phyloP scores from a whole-genome alignment of 2,888 invertebrate species.

The Ectobius pallidus region DNA sequence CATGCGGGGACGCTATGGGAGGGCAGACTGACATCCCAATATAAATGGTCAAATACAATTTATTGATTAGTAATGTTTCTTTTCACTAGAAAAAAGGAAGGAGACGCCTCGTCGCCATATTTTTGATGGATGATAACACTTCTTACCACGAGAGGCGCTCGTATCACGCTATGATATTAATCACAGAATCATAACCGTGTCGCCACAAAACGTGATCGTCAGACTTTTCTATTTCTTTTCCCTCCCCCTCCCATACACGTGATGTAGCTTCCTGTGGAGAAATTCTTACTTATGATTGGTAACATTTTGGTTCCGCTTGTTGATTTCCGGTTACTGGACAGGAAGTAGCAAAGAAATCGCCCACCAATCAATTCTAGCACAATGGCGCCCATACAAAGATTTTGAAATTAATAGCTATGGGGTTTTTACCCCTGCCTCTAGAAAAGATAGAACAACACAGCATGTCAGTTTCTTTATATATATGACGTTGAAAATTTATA shows the following conservation, averaged over 20 bases:
- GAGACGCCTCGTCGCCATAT: constrained; percentile 23
- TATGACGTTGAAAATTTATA: too few relatives aligned
- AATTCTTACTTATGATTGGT: constrained; percentile 9
- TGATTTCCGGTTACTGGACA: constrained; percentile 30
- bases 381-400: too few relatives aligned
- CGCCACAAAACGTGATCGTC: not conserved
- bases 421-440: too few relatives aligned
- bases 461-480: too few relatives aligned
- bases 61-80: constrained; percentile 35
- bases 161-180: constrained; percentile 18
- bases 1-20: constrained; percentile 17
- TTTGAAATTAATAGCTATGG: too few relatives aligned
- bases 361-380: not conserved
- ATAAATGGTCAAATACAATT: constrained; percentile 30
- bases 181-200: not conserved
- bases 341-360: not conserved
- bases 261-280: not conserved
- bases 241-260: not conserved
- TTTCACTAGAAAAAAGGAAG: constrained; percentile 1
- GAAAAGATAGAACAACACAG: too few relatives aligned
- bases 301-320: constrained; percentile 27
- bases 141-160: constrained; percentile 28
- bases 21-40: constrained; percentile 11
- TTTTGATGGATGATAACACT: constrained; percentile 31
- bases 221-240: not conserved